Evolutionary conservation across 2,888 invertebrate species (phyloP).

Genomic region (Papilio demoleus): DNA sequence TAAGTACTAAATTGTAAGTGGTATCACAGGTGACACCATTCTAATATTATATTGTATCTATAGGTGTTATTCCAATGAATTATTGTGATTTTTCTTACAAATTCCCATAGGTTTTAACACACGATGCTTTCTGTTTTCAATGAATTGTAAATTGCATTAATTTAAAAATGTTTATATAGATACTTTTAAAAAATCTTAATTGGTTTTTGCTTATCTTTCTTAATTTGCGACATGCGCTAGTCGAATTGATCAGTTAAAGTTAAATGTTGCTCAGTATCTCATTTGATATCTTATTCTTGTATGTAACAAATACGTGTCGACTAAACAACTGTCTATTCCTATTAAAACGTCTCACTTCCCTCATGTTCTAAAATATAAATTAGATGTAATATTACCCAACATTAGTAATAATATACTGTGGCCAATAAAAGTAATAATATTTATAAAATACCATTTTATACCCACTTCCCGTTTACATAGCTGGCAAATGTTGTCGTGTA

Average conservation of each 20-base stretch:
- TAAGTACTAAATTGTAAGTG: conserved; percentile 80
- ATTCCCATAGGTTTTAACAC: conserved; percentile 72
- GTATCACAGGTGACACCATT: conserved; percentile 72
- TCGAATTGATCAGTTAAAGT: conserved; percentile 54
- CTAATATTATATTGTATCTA: conserved; percentile 64
- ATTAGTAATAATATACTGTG: conserved; percentile 75
- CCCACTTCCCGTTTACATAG: conserved; percentile 80
- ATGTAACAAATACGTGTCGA: conserved; percentile 47
- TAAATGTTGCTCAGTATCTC: conserved; percentile 64
- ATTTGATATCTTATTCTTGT: conserved; percentile 49
- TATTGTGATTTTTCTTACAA: conserved; percentile 77
- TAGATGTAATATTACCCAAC: conserved; percentile 67
- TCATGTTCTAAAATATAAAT: conserved; percentile 43
- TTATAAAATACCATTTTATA: conserved; percentile 79
- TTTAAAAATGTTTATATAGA: conserved; percentile 61
- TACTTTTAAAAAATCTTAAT: conserved; percentile 46
- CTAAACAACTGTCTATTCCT: conserved; percentile 40
- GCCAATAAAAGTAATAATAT: conserved; percentile 79
- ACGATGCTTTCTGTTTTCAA: conserved; percentile 64
- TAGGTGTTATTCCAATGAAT: conserved; percentile 78
- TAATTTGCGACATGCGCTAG: conserved; percentile 46
- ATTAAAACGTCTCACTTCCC: conserved; percentile 29
- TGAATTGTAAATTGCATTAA: conserved; percentile 63
- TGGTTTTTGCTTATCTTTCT: conserved; percentile 46
- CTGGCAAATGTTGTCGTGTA: conserved; percentile 74